These are phyloP conservation scores for Amazona ochrocephala DNA, from an alignment of 2,797 vertebrate genomes.

Conservation along the genomic window DNA sequence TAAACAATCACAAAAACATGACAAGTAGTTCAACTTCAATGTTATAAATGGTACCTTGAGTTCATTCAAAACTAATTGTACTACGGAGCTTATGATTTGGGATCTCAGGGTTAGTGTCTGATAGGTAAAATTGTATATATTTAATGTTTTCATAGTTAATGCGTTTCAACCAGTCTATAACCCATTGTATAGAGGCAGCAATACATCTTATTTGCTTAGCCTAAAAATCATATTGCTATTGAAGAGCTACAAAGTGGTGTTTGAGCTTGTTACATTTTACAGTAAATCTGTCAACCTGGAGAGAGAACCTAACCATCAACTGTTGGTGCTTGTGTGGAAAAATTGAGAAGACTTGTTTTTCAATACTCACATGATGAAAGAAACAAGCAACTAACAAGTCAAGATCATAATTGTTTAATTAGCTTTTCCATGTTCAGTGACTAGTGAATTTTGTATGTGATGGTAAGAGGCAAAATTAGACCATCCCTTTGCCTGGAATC, in stretches of 20 bases:
- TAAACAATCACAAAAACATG: neutral
- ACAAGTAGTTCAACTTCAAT: neutral
- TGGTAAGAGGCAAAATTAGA: conserved; percentile 3
- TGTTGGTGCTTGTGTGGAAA: neutral
- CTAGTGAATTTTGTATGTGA: conserved; percentile 22
- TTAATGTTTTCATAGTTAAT: neutral
- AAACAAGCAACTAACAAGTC: neutral
- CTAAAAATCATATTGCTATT: neutral
- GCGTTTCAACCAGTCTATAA: neutral
- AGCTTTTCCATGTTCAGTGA: conserved; percentile 12
- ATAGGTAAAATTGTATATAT: neutral
- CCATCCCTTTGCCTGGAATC: neutral
- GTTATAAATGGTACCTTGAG: neutral
- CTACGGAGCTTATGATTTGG: neutral
- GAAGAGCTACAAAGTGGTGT: neutral
- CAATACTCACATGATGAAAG: neutral
- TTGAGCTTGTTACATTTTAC: neutral
- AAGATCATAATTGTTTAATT: neutral
- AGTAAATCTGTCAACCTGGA: neutral
- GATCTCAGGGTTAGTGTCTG: neutral
- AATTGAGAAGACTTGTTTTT: neutral
- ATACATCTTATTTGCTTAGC: neutral
- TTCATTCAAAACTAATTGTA: neutral
- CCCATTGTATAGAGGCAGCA: neutral
- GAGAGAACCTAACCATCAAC: neutral